A percentile compares a stretch with the other conserved stretches of the same genome.
These are phyloP conservation scores for Cichladusa arquata DNA, from an alignment of 2,113 vertebrate species.

Conservation along the genomic window DNA sequence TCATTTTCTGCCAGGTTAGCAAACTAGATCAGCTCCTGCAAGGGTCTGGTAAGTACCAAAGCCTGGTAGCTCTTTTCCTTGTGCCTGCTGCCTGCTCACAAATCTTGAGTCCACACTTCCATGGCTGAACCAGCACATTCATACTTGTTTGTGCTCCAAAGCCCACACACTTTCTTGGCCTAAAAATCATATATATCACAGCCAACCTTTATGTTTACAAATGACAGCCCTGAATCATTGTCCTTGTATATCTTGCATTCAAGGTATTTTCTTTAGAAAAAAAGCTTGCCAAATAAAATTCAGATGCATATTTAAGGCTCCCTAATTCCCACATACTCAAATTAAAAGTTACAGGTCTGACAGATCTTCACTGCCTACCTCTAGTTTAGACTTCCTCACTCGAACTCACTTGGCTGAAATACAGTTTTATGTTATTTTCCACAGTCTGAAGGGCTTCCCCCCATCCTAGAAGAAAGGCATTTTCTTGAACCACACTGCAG, in stretches of 20 bases:
- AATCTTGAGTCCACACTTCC: neutral
- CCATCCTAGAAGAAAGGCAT: constrained; percentile 28
- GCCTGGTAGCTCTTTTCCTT: neutral
- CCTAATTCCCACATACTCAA: neutral
- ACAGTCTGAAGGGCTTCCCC: constrained; percentile 20
- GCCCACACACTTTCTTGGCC: neutral
- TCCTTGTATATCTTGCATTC: neutral
- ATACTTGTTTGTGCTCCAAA: neutral
- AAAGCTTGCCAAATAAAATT: neutral
- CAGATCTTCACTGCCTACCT: neutral
- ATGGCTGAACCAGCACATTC: neutral
- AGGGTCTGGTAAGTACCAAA: neutral
- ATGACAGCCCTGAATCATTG: neutral
- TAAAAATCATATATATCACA: neutral
- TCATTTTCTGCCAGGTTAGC: neutral
- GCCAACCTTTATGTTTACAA: neutral
- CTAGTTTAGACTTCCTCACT: neutral
- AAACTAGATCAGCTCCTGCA: neutral
- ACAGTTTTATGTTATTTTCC: constrained; percentile 31
- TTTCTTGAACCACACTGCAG: constrained; percentile 49
- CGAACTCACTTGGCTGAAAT: neutral
- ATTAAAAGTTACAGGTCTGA: neutral
- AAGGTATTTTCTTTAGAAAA: neutral
- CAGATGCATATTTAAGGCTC: neutral
- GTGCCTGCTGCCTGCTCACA: neutral